phyloP scores from a whole-genome alignment of 2,797 vertebrate species.

The Acrossocheilus wenchowensis region DNA sequence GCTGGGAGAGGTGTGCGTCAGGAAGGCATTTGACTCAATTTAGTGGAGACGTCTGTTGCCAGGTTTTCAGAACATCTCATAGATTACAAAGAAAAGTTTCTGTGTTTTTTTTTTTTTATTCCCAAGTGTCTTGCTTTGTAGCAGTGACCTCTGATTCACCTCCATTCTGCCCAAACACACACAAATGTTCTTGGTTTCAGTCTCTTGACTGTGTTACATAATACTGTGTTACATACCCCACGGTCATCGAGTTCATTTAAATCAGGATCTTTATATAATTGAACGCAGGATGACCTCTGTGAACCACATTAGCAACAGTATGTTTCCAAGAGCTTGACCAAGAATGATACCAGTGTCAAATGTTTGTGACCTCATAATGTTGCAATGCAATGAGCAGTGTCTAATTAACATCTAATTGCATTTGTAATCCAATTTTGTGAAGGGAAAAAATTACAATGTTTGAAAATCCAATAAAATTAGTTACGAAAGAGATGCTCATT shows the following conservation, averaged over 20 bases:
- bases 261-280: constrained; percentile 18
- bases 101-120: not conserved
- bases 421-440: not conserved
- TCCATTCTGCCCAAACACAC: not conserved
- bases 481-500: not conserved
- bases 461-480: not conserved
- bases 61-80: constrained; percentile 36
- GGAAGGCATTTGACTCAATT: constrained; percentile 57
- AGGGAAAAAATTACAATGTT: not conserved
- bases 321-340: not conserved
- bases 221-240: not conserved
- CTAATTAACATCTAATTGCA: not conserved
- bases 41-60: constrained; percentile 38
- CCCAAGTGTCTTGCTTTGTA: not conserved
- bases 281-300: constrained; percentile 23
- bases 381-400: not conserved
- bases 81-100: constrained; percentile 28
- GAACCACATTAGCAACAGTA: not conserved
- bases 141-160: constrained; percentile 9
- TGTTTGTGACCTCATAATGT: not conserved
- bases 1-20: constrained; percentile 33
- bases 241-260: constrained; percentile 18
- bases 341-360: not conserved
- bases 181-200: not conserved
- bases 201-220: constrained; percentile 7